Conservation (phyloP, 2,113 vertebrate genomes). For the Bombycilla garrulus region DNA sequence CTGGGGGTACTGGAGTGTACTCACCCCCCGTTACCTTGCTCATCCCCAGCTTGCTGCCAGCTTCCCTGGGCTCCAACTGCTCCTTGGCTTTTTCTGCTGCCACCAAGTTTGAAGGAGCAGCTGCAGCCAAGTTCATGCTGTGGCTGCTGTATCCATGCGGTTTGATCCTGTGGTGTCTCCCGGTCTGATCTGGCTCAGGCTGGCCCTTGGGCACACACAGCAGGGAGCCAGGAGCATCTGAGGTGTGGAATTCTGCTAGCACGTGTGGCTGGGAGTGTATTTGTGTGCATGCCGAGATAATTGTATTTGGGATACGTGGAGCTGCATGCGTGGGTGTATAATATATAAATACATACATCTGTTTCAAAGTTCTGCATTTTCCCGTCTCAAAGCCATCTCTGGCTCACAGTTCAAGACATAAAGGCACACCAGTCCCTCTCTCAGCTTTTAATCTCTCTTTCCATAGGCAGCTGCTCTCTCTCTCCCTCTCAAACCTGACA, state of each 20-base stretch:
- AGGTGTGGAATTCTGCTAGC: not conserved
- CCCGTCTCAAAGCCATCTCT: not conserved
- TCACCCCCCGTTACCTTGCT: fast-evolving
- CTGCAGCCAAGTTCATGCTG: fast-evolving
- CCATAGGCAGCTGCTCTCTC: conserved; percentile 32
- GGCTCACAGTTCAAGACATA: not conserved
- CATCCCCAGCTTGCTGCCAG: not conserved
- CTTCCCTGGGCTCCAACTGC: not conserved
- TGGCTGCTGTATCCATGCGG: fast-evolving
- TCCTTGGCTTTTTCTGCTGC: not conserved
- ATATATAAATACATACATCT: not conserved
- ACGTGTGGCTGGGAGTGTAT: fast-evolving
- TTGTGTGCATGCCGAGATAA: not conserved
- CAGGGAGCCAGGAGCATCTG: fast-evolving
- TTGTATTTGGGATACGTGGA: not conserved
- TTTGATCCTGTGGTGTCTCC: fast-evolving
- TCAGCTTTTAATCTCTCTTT: conserved; percentile 20
- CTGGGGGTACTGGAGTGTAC: not conserved
- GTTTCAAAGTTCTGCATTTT: not conserved
- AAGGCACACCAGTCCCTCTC: not conserved
- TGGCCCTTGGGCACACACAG: fast-evolving
- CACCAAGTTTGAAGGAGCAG: not conserved
- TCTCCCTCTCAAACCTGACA: conserved; percentile 12
- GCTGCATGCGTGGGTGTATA: not conserved
- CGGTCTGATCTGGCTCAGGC: fast-evolving